Base-by-base conservation (phyloP, 2,797 vertebrate genomes). In the Toxotes lorentzi region DNA sequence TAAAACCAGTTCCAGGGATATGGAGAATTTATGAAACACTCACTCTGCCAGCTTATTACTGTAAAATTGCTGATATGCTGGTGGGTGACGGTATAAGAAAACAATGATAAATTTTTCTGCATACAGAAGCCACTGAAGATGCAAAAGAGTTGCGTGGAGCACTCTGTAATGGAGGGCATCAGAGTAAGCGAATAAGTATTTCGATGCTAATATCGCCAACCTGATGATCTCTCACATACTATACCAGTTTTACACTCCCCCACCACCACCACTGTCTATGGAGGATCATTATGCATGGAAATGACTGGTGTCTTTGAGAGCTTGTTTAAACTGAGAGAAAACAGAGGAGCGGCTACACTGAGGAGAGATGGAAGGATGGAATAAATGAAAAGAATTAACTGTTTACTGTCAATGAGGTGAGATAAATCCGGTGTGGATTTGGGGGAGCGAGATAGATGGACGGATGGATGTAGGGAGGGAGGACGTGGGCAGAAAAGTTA, bases 261-360 rank as follows among this genome's bases (percentile, higher is more conserved):
- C 41, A 63, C 68, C 61, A 43, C 59, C 67, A 30, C 63, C 59
- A 53, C 51, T 70, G 85, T 80, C 81, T 85, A 71, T 13, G 72
- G 86, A 72, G 82, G 85, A 89, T 94, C 89, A 95, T 95, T 95
- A 95, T 94, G 93, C 91, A 91, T 92, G 88, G 88, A 92, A 86
- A 94, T 93, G 89, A 89, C 89, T 91, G 81, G 85, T 91, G 90
- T 89, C 86, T 89, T 89, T 85, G 86, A 81, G 81, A 85, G 89
- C 85, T 88, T 89, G 91, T 91, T 92, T 91, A 91, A 94, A 92
- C 68, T 85, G 88, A 90, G 83, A 75, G 72, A 73, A 72, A 73
- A 73, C 48, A 57, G 59, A 81, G 68, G 69, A 64, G 68, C 64
- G 75, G 54, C 67, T 69, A 13, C 51, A n/a, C 66, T 10, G 58